These are phyloP conservation scores for Ptyas mucosa DNA, from an alignment of 2,113 vertebrate genomes.

Conservation along the genomic window DNA sequence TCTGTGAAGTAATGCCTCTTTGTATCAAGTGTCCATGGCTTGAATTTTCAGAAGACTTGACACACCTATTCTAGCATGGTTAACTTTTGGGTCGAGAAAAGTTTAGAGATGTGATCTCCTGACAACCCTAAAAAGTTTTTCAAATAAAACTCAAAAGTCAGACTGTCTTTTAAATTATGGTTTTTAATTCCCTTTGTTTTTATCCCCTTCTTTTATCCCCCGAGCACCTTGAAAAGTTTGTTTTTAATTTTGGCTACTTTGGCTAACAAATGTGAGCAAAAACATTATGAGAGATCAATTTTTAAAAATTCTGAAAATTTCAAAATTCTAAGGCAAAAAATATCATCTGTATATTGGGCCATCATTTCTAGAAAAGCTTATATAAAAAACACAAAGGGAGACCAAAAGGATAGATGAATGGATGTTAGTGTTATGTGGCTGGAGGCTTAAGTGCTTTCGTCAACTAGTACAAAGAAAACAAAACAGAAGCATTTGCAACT, in stretches of 20 bases:
- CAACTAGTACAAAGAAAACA: background rate
- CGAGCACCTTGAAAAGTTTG: background rate
- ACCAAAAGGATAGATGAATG: background rate
- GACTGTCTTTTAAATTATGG: background rate
- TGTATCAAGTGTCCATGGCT: constrained; percentile 61
- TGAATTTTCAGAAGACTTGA: constrained; percentile 55
- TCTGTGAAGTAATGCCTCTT: constrained; percentile 57
- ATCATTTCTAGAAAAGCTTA: background rate
- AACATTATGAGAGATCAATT: background rate
- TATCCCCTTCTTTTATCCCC: background rate
- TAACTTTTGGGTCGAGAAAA: background rate
- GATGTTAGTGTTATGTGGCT: background rate
- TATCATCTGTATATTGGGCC: background rate
- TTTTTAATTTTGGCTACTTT: background rate
- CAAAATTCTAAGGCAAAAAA: background rate
- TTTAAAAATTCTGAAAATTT: background rate
- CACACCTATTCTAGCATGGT: constrained; percentile 30
- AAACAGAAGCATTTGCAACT: background rate
- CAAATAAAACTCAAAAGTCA: background rate
- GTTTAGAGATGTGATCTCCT: background rate
- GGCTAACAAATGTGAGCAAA: background rate
- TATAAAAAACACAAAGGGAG: background rate
- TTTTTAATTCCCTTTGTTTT: background rate
- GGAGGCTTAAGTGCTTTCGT: background rate
- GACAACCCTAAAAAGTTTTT: background rate